A percentile compares a stretch with the other conserved stretches of the same genome.
phyloP scores from a whole-genome alignment of 1,140 invertebrate species.

The Drosophila pectinifera region DNA sequence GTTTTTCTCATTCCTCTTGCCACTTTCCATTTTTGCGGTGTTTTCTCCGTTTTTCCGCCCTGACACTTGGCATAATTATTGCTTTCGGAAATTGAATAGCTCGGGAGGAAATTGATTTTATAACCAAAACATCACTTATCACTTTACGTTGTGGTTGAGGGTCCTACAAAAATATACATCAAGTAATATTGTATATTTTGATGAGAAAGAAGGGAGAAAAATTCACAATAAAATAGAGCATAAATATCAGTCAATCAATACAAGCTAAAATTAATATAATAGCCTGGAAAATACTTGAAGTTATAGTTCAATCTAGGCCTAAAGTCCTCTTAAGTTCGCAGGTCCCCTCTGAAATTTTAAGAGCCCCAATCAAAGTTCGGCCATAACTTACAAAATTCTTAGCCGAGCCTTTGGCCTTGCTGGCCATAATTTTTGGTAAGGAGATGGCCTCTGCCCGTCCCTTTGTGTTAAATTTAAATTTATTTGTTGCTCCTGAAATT shows the following conservation, averaged over 20 bases:
- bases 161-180: background rate
- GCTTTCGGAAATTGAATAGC: slow-evolving; percentile 83
- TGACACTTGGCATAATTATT: slow-evolving; percentile 84
- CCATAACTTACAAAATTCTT: slow-evolving; percentile 14
- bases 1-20: slow-evolving; percentile 40
- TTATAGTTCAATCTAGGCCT: background rate
- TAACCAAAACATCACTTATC: slow-evolving; percentile 52
- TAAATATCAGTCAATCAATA: background rate
- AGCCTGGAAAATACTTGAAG: background rate
- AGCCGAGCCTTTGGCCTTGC: slow-evolving; percentile 7
- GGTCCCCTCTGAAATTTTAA: background rate
- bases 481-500: slow-evolving; percentile 84
- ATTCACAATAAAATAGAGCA: no score
- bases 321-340: no score
- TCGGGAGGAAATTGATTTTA: slow-evolving; percentile 80
- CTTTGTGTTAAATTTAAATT: slow-evolving; percentile 81
- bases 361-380: slow-evolving; percentile 14
- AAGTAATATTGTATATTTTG: background rate
- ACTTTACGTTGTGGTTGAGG: background rate
- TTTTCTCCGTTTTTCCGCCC: slow-evolving; percentile 28
- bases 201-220: background rate
- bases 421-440: slow-evolving; percentile 24
- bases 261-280: background rate
- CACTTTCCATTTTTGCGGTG: slow-evolving; percentile 20
- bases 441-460: slow-evolving; percentile 23